Conservation (phyloP, 2,797 vertebrate species). For the Peromyscus attwateri region DNA sequence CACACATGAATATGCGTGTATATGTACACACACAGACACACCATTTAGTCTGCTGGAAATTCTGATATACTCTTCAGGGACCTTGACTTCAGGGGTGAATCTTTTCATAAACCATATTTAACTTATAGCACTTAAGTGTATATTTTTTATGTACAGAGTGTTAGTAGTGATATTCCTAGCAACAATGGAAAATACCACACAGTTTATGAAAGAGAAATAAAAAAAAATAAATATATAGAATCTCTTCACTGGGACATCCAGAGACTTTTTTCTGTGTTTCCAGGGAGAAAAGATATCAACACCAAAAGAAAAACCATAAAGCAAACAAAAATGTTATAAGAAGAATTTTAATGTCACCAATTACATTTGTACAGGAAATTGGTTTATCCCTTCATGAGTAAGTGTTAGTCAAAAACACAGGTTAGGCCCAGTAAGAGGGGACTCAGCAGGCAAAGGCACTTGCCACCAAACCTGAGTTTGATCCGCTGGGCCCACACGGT, state of each 20-base stretch:
- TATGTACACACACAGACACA: not conserved
- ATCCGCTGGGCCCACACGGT: not conserved
- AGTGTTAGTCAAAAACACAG: not conserved
- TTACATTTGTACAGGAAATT: conserved; percentile 24
- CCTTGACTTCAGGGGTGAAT: conserved; percentile 11
- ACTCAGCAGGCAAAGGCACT: not conserved
- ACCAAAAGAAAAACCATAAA: not conserved
- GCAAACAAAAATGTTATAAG: not conserved
- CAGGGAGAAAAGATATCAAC: not conserved
- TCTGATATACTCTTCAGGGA: not conserved
- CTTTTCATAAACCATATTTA: conserved; percentile 18
- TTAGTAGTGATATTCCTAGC: conserved; percentile 17
- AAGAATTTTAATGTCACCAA: conserved; percentile 28
- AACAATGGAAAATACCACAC: not conserved
- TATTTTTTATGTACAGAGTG: not conserved
- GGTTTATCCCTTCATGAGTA: not conserved
- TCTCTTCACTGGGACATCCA: not conserved
- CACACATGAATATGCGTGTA: not conserved
- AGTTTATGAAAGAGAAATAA: not conserved
- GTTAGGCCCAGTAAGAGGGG: not conserved
- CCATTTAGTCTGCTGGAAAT: not conserved
- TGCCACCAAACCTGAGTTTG: not conserved
- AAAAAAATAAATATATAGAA: not conserved
- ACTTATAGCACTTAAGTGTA: conserved; percentile 14
- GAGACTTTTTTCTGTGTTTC: not conserved